Percentiles rank a stretch among this genome's conserved stretches.
Evolutionary conservation across 2,888 invertebrate species (phyloP).

Genomic region (Chirona hameri): DNA sequence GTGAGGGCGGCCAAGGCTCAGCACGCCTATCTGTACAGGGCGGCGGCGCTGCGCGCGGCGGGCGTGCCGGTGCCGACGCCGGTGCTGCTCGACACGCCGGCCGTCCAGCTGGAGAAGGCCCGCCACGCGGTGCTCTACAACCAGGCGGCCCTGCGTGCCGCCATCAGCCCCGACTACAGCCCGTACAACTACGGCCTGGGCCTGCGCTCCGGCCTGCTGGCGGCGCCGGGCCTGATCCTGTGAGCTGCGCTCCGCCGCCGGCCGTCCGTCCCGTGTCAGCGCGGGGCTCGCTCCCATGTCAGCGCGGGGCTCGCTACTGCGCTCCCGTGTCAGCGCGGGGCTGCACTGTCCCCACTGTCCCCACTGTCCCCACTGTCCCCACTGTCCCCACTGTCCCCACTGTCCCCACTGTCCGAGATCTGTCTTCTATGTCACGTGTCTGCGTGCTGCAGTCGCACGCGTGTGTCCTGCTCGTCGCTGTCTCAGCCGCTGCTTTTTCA

Average conservation of each 20-base stretch:
- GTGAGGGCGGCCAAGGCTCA: slow-evolving; percentile 45
- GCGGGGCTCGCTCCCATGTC: not conserved
- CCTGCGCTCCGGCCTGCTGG: not conserved
- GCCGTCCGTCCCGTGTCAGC: not conserved
- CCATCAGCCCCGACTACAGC: not conserved
- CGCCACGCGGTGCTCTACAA: not conserved
- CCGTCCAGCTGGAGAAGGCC: not conserved
- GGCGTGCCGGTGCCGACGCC: not conserved
- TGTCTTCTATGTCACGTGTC: not conserved
- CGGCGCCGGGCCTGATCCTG: not conserved
- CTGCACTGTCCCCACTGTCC: no score
- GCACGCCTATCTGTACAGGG: not conserved
- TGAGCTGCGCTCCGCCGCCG: not conserved
- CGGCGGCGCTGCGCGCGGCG: slow-evolving; percentile 29
- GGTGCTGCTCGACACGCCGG: not conserved
- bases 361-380: no score
- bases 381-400: not conserved
- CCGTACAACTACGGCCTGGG: not conserved
- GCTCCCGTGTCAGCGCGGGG: no score
- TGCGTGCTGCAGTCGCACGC: not conserved
- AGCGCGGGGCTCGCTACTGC: not conserved
- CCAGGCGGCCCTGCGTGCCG: not conserved
- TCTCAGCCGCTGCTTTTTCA: not conserved
- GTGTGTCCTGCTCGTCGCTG: not conserved
- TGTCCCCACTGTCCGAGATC: not conserved